Base-by-base conservation (phyloP, 2,113 vertebrate genomes). In the Grallaria varia region DNA sequence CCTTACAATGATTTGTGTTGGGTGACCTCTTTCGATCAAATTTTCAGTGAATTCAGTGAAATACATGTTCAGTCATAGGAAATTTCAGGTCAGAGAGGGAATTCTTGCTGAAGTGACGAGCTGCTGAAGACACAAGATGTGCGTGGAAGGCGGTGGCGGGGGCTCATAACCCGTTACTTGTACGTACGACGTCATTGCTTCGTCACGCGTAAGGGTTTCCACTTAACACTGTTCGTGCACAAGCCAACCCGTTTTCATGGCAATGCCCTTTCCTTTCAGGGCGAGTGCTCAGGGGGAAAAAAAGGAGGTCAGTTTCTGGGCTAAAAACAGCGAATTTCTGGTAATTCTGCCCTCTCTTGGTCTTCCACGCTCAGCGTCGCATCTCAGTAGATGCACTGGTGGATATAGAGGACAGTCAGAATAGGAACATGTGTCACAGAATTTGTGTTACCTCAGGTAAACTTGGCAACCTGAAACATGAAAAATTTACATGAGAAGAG, bases 341-440 rank as follows among this genome's bases (percentile, higher is more conserved):
- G 81, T 94, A 94, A 90, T 58, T 73, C 24, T 74, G 12, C 42
- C 40, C 39, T 90, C 42, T 64, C 37, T 53, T 37, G 66, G 19
- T 80, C 49, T 88, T 91, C 69, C 10, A 14, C 3, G 0, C 44
- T 37, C 22, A 0, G 2, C 3, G 16, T 20, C 0, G 0, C 18
- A 1, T 28, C 58, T 72, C 35, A 4, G 30, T 14, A 22, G 45
- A 28, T 14, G 55, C 1, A 1, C 50, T 74, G 0, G 5, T 45
- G 60, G 21, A 15, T 45, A 3, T 12, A 4, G 2, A 30, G 58
- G 77, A 64, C 49, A 85, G 63, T 83, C 89, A 96, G 87, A 90
- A 45, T 16, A 56, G 55, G 72, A 96, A 50, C 1, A 3, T 24
- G 77, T 66, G 74, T 85, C 67, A 73, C 50, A 30, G 67, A 80